A percentile compares a stretch with the other conserved stretches of the same genome.
phyloP scores from a whole-genome alignment of 2,113 vertebrate species.

The Carassius carassius region DNA sequence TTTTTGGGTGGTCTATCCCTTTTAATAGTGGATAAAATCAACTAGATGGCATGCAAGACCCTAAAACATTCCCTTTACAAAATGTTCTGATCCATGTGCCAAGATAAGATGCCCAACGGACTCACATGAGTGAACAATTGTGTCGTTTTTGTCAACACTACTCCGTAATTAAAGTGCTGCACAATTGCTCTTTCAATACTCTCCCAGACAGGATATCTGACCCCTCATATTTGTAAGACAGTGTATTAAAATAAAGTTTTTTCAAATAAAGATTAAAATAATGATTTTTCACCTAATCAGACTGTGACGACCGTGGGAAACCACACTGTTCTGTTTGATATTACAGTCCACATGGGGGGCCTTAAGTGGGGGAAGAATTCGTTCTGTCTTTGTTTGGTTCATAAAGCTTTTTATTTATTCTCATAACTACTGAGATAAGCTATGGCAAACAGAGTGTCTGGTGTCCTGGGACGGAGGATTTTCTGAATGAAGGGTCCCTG shows the following conservation, averaged over 20 bases:
- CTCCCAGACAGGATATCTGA: neutral
- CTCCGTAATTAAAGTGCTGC: neutral
- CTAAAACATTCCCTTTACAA: neutral
- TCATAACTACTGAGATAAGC: conserved; percentile 40
- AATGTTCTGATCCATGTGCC: neutral
- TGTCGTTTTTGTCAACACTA: neutral
- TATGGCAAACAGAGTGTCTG: conserved; percentile 23
- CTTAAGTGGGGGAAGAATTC: conserved; percentile 21
- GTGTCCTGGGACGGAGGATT: conserved; percentile 12
- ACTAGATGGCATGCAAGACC: neutral
- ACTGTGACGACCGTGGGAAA: conserved; percentile 20
- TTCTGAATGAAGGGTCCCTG: conserved; percentile 30
- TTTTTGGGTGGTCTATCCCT: neutral
- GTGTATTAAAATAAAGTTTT: conserved; percentile 2
- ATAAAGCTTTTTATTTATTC: conserved; percentile 46
- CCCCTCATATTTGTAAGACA: neutral
- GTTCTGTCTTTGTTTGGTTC: conserved; percentile 30
- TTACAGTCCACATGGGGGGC: conserved; percentile 4
- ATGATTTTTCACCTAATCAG: neutral
- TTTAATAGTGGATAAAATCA: neutral
- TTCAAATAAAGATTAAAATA: no score
- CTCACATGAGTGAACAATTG: neutral
- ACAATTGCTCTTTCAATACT: neutral
- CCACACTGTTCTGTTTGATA: conserved; percentile 11
- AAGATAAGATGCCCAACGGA: conserved; percentile 2